These are phyloP conservation scores for Ophthalmolycus amberensis DNA, from an alignment of 2,113 vertebrate species.

Conservation along the genomic window DNA sequence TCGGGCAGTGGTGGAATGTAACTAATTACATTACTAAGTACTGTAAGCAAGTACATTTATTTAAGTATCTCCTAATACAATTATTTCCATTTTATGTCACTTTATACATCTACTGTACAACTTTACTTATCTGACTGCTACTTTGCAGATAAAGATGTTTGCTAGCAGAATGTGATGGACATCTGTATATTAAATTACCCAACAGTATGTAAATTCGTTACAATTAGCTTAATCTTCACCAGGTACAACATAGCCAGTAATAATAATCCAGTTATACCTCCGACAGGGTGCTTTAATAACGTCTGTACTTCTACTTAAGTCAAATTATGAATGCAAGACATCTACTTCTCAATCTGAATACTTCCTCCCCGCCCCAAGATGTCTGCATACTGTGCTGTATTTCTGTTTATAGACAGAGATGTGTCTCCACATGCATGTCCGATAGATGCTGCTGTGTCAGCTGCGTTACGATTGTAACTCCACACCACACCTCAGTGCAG, in stretches of 20 bases:
- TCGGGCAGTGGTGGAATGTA: background rate
- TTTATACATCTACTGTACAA: background rate
- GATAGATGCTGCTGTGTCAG: background rate
- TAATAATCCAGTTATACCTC: background rate
- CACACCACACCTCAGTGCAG: constrained; percentile 75
- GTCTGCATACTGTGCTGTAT: background rate
- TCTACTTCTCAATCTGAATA: background rate
- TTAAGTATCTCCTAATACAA: background rate
- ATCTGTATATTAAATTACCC: background rate
- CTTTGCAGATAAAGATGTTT: background rate
- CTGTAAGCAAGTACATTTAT: no score
- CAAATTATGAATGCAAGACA: background rate
- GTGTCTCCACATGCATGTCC: constrained; percentile 14
- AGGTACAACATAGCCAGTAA: background rate
- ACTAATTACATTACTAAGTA: background rate
- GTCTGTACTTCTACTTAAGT: background rate
- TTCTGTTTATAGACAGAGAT: background rate
- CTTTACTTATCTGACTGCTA: background rate
- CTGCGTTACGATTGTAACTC: constrained; percentile 62
- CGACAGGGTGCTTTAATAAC: background rate
- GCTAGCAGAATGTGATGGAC: background rate
- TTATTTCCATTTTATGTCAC: background rate
- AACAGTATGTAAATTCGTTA: background rate
- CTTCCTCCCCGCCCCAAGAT: background rate
- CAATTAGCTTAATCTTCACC: background rate